Conservation (phyloP, 2,888 invertebrate species). For the Azorinus chamasolen region DNA sequence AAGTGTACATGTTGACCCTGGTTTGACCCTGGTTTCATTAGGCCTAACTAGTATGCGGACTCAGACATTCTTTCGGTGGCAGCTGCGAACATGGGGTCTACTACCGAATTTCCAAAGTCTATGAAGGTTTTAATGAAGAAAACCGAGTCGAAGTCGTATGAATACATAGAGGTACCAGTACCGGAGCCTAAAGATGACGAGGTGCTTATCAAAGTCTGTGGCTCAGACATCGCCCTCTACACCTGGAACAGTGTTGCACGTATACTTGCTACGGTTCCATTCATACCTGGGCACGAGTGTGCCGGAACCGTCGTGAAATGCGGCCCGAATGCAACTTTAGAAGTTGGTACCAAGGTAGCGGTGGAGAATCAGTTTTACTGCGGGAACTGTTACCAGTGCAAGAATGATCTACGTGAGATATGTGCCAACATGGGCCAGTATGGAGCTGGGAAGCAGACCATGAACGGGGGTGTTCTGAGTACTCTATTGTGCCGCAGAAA, state of each 20-base stretch:
- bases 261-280: constrained; percentile 81
- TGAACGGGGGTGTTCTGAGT: constrained; percentile 83
- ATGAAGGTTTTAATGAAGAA: constrained; percentile 82
- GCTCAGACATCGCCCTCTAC: constrained; percentile 82
- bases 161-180: constrained; percentile 73
- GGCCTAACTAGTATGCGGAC: too few relatives aligned
- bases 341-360: constrained; percentile 77
- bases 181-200: constrained; percentile 79
- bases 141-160: constrained; percentile 76
- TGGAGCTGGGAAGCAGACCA: constrained; percentile 82
- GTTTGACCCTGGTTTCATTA: too few relatives aligned
- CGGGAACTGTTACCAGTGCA: constrained; percentile 80
- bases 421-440: constrained; percentile 83
- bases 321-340: constrained; percentile 76
- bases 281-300: constrained; percentile 83
- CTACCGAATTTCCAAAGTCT: constrained; percentile 40
- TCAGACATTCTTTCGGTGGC: too few relatives aligned
- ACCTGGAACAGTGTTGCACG: constrained; percentile 81
- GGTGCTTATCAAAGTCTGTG: constrained; percentile 81
- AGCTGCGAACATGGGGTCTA: constrained; percentile 3
- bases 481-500: constrained; percentile 80
- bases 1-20: too few relatives aligned
- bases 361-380: constrained; percentile 84
- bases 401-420: constrained; percentile 76
- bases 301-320: constrained; percentile 82